Evolutionary conservation across 2,113 vertebrate species (phyloP).

Genomic region (Macrotis lagotis): DNA sequence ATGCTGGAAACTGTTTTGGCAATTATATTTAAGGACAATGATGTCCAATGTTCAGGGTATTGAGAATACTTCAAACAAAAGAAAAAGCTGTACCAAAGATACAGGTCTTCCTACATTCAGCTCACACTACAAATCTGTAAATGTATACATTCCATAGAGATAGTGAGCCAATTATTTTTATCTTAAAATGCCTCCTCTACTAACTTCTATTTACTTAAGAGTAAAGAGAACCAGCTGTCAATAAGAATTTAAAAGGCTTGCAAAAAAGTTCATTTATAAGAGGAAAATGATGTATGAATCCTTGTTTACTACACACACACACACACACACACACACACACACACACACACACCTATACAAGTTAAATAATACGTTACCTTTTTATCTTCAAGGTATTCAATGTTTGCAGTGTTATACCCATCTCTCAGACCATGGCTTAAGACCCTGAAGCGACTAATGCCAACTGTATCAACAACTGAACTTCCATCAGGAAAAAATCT

Average conservation of each 20-base stretch:
- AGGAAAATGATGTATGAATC: background rate
- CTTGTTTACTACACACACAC: background rate
- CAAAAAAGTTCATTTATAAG: background rate
- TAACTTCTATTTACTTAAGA: background rate
- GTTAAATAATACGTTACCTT: constrained; percentile 84
- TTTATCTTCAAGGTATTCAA: constrained; percentile 93
- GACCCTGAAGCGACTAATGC: constrained; percentile 91
- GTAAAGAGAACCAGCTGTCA: background rate
- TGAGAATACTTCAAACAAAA: background rate
- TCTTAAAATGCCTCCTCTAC: background rate
- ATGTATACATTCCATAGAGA: background rate
- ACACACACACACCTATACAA: background rate
- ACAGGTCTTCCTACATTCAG: background rate
- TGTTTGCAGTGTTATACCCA: constrained; percentile 96
- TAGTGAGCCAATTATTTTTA: background rate
- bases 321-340: no score
- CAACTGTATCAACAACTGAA: constrained; percentile 92
- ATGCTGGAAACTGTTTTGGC: background rate
- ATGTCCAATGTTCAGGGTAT: background rate
- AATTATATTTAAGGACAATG: background rate
- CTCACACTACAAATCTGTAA: background rate
- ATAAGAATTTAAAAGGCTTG: background rate
- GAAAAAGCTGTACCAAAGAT: background rate
- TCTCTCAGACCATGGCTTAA: constrained; percentile 92
- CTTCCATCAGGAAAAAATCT: constrained; percentile 95